Conservation (phyloP, 2,888 invertebrate species). For the Octodonta nipae region DNA sequence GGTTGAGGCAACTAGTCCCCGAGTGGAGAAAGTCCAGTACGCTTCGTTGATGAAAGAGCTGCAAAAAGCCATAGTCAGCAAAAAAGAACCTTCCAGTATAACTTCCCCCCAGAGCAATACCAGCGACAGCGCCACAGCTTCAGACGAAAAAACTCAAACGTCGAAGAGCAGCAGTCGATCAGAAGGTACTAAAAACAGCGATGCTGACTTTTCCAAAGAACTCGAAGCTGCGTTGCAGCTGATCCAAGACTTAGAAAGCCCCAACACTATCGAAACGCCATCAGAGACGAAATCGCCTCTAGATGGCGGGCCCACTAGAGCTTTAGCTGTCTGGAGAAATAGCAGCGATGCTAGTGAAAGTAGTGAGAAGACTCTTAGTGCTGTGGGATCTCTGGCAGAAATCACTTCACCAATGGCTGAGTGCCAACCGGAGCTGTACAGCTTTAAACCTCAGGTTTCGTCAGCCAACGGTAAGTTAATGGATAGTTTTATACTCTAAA, state of each 20-base stretch:
- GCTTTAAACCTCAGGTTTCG: conserved; percentile 27
- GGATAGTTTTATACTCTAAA: too few species aligned
- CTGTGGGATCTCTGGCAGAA: conserved; percentile 33
- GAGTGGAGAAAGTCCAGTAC: conserved; percentile 37
- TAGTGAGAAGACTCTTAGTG: conserved; percentile 36
- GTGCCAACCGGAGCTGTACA: conserved; percentile 25
- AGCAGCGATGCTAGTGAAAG: conserved; percentile 29
- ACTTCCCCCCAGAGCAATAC: conserved; percentile 29
- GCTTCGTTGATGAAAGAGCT: conserved; percentile 39
- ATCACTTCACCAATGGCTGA: conserved; percentile 30
- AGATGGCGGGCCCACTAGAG: conserved; percentile 12
- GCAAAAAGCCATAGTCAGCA: conserved; percentile 34
- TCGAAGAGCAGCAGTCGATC: conserved; percentile 26
- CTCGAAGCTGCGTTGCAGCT: conserved; percentile 38
- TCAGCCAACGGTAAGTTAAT: conserved; percentile 29
- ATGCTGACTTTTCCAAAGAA: conserved; percentile 38
- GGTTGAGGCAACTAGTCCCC: conserved; percentile 27
- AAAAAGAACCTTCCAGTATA: conserved; percentile 28
- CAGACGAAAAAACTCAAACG: conserved; percentile 26
- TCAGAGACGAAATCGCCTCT: conserved; percentile 12
- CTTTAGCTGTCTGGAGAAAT: conserved; percentile 31
- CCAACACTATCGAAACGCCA: conserved; percentile 37
- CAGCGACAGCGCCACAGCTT: conserved; percentile 26
- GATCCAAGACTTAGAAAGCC: conserved; percentile 38
- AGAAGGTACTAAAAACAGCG: conserved; percentile 20